A percentile compares a stretch with the other conserved stretches of the same genome.
phyloP scores from a whole-genome alignment of 2,888 invertebrate species.

The Sturmia bella region DNA sequence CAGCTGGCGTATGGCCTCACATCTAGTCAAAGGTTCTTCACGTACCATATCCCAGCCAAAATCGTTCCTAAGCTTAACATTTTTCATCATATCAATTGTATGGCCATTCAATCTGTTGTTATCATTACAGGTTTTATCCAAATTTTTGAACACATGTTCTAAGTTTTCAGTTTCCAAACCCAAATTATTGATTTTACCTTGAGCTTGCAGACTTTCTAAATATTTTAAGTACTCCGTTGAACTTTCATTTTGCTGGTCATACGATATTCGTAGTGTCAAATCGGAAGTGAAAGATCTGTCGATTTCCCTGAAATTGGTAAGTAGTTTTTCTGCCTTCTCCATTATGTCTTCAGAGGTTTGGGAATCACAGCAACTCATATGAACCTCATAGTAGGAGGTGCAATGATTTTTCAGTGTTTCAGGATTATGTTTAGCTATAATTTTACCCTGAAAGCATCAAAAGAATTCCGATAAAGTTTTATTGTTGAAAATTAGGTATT shows the following conservation, averaged over 20 bases:
- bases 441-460: conserved; percentile 76
- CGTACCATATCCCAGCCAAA: conserved; percentile 71
- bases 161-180: conserved; percentile 85
- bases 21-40: conserved; percentile 71
- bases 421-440: conserved; percentile 79
- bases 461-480: no score
- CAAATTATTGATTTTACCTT: conserved; percentile 82
- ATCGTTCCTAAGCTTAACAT: conserved; percentile 71
- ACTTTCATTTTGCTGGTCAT: conserved; percentile 73
- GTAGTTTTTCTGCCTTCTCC: conserved; percentile 72
- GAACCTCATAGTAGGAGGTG: conserved; percentile 77
- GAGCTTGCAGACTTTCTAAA: conserved; percentile 82
- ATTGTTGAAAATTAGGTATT: background rate
- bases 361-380: conserved; percentile 74
- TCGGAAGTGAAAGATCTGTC: conserved; percentile 67
- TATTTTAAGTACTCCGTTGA: conserved; percentile 74
- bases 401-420: conserved; percentile 78
- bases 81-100: conserved; percentile 69
- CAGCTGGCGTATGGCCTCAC: conserved; percentile 81
- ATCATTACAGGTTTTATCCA: conserved; percentile 71
- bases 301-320: conserved; percentile 73
- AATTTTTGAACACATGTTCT: conserved; percentile 84
- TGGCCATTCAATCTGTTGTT: background rate
- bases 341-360: conserved; percentile 71
- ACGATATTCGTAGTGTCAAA: conserved; percentile 75